Percentiles rank a stretch among this genome's conserved stretches.
These are phyloP conservation scores for Psephotus haematonotus DNA, from an alignment of 2,113 vertebrate genomes.

Conservation along the genomic window DNA sequence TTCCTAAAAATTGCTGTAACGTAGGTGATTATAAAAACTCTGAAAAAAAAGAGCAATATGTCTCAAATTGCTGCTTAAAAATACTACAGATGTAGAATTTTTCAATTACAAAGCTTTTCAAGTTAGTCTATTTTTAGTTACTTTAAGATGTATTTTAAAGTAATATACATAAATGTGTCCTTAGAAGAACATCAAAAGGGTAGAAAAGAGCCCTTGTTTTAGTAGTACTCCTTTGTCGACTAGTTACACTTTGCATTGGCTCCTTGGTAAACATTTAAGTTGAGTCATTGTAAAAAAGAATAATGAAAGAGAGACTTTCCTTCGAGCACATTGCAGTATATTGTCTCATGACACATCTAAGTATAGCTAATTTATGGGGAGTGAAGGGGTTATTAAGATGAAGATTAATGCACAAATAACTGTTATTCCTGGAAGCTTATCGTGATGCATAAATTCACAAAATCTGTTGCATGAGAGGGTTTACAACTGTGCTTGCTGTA, in stretches of 20 bases:
- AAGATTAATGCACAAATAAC: conserved; percentile 48
- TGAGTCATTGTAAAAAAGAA: background rate
- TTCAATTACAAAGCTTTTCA: background rate
- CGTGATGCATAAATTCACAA: conserved; percentile 15
- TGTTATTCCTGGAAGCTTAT: conserved; percentile 42
- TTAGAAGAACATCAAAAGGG: background rate
- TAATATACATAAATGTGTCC: background rate
- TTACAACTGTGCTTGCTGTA: background rate
- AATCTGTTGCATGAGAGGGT: conserved; percentile 7
- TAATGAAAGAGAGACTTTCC: background rate
- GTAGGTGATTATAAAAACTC: background rate
- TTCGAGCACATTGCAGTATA: background rate
- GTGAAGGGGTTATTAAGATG: conserved; percentile 24
- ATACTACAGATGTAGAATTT: background rate
- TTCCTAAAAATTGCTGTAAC: background rate
- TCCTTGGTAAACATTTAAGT: conserved; percentile 7
- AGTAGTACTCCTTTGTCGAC: background rate
- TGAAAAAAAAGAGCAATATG: background rate
- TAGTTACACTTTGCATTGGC: background rate
- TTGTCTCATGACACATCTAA: conserved; percentile 33
- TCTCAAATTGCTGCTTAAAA: background rate
- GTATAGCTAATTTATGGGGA: conserved; percentile 39
- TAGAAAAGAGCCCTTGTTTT: background rate
- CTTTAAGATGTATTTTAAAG: background rate
- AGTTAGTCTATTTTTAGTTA: background rate